A percentile compares a stretch with the other conserved stretches of the same genome.
These are phyloP conservation scores for Petaurus breviceps DNA, from an alignment of 2,113 vertebrate species.

Conservation along the genomic window DNA sequence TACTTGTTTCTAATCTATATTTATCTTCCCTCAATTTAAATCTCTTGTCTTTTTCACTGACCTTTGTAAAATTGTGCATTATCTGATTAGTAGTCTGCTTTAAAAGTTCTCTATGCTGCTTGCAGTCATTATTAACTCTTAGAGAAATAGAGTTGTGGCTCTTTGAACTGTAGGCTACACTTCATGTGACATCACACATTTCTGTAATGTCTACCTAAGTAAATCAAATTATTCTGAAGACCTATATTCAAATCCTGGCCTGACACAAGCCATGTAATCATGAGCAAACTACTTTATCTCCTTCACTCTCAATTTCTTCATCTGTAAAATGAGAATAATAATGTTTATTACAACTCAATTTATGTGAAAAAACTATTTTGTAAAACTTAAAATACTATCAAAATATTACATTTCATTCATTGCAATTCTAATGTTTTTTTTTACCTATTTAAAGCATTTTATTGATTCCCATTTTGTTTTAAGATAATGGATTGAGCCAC, in stretches of 20 bases:
- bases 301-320: not conserved
- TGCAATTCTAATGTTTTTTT: not conserved
- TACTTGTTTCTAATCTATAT: not conserved
- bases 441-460: not conserved
- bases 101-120: not conserved
- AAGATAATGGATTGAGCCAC: not conserved
- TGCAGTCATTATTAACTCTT: not conserved
- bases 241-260: not conserved
- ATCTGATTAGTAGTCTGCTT: not conserved
- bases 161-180: not conserved
- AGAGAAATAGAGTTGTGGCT: not conserved
- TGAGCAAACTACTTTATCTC: not conserved
- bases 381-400: not conserved
- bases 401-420: not conserved
- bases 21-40: not conserved
- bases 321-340: not conserved
- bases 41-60: not conserved
- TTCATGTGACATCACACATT: not conserved
- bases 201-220: not conserved
- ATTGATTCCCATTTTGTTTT: too few relatives aligned
- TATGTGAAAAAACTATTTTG: not conserved
- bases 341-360: not conserved
- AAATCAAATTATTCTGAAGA: not conserved
- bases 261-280: not conserved
- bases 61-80: not conserved